phyloP scores from a whole-genome alignment of 2,113 vertebrate genomes.

The Pedionomus torquatus region DNA sequence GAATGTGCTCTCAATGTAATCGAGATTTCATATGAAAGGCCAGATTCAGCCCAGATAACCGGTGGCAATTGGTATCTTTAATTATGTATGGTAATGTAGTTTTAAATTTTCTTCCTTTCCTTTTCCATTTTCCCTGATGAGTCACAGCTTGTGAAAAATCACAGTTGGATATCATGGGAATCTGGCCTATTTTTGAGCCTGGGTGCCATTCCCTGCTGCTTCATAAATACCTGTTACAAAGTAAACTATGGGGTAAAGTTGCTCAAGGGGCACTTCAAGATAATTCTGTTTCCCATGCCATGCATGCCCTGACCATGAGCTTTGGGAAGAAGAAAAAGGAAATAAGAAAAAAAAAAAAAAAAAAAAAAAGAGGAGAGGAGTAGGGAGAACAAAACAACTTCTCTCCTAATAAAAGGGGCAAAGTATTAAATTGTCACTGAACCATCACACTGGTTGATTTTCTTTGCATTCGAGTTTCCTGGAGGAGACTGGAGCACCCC shows the following conservation, averaged over 20 bases:
- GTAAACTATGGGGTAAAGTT: not conserved
- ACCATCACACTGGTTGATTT: not conserved
- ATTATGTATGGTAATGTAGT: not conserved
- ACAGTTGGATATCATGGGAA: not conserved
- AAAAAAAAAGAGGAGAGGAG: not conserved
- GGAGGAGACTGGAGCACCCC: not conserved
- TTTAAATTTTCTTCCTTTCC: not conserved
- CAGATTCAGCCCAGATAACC: not conserved
- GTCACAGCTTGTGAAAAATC: not conserved
- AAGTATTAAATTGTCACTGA: not conserved
- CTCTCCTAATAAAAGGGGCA: not conserved
- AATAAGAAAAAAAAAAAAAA: not conserved
- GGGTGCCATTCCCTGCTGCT: constrained; percentile 21
- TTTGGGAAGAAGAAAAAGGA: not conserved
- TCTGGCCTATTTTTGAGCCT: not conserved
- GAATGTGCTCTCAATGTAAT: not conserved
- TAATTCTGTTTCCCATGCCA: not conserved
- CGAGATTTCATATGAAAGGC: not conserved
- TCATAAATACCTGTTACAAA: not conserved
- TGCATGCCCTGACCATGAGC: not conserved
- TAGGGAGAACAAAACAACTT: not conserved
- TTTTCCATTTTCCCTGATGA: not conserved
- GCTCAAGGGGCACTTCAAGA: not conserved
- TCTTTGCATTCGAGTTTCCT: not conserved
- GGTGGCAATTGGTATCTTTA: not conserved